Evolutionary conservation across 2,888 invertebrate species (phyloP).

Genomic region (Diarsia brunnea): DNA sequence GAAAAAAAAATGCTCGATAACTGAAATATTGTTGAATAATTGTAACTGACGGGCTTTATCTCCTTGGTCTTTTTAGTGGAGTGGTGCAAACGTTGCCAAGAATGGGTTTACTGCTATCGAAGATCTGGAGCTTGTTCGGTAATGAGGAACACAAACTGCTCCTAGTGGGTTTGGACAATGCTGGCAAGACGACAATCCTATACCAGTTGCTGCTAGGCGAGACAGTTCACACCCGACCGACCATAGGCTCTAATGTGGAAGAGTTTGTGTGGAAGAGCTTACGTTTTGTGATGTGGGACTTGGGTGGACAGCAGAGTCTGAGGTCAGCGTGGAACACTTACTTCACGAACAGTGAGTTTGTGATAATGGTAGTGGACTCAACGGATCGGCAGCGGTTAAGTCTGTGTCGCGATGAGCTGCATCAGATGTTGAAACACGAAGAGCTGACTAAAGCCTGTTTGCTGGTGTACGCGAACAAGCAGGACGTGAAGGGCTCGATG

Average conservation of each 20-base stretch:
- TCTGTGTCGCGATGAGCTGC: constrained; percentile 97
- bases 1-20: neutral
- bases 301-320: constrained; percentile 99
- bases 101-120: constrained; percentile 98
- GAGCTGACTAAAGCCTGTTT: constrained; percentile 98
- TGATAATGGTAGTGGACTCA: constrained; percentile 99
- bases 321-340: constrained; percentile 99
- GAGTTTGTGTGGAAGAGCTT: constrained; percentile 99
- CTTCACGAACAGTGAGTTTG: constrained; percentile 99
- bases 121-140: constrained; percentile 98
- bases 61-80: constrained; percentile 58
- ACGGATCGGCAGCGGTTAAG: constrained; percentile 97
- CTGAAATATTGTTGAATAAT: constrained; percentile 15
- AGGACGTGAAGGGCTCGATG: constrained; percentile 81
- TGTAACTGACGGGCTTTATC: constrained; percentile 83
- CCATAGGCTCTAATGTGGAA: constrained; percentile 99
- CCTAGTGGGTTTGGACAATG: constrained; percentile 99
- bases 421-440: constrained; percentile 98
- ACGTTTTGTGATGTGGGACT: constrained; percentile 99
- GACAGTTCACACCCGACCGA: constrained; percentile 99
- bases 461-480: constrained; percentile 99
- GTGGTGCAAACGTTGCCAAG: constrained; percentile 59
- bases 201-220: constrained; percentile 99
- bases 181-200: constrained; percentile 99
- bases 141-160: constrained; percentile 99